Conservation (phyloP, 2,888 invertebrate genomes). For the Crematogaster levior region DNA sequence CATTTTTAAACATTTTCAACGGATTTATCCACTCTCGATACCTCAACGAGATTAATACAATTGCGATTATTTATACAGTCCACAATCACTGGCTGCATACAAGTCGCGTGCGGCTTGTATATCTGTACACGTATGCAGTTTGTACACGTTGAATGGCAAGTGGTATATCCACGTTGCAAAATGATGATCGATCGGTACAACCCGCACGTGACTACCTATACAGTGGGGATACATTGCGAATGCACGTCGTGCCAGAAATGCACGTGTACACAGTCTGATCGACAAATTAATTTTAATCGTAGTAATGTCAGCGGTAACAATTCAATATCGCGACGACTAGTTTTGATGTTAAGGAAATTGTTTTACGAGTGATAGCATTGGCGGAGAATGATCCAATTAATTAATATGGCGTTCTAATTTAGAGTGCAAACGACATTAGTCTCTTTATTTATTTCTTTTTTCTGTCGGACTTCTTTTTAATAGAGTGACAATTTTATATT, state of each 20-base stretch:
- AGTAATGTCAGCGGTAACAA: slow-evolving; percentile 1
- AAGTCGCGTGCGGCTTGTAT: slow-evolving; percentile 42
- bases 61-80: slow-evolving; percentile 49
- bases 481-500: background rate
- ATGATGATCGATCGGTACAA: slow-evolving; percentile 57
- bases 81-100: slow-evolving; percentile 26
- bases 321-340: background rate
- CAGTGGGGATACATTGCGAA: slow-evolving; percentile 17
- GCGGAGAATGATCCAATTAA: background rate
- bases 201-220: slow-evolving; percentile 31
- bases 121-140: slow-evolving; percentile 46
- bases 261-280: slow-evolving; percentile 16
- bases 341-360: slow-evolving; percentile 17
- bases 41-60: slow-evolving; percentile 22
- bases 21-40: slow-evolving; percentile 18
- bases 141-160: slow-evolving; percentile 52
- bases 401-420: background rate
- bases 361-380: background rate
- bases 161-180: slow-evolving; percentile 52
- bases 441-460: background rate
- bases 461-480: background rate
- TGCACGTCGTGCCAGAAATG: slow-evolving; percentile 19
- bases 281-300: slow-evolving; percentile 36
- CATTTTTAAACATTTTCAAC: background rate
- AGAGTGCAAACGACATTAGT: background rate